These are phyloP conservation scores for Cheumatopsyche charites DNA, from an alignment of 1,140 invertebrate genomes.

Conservation along the genomic window DNA sequence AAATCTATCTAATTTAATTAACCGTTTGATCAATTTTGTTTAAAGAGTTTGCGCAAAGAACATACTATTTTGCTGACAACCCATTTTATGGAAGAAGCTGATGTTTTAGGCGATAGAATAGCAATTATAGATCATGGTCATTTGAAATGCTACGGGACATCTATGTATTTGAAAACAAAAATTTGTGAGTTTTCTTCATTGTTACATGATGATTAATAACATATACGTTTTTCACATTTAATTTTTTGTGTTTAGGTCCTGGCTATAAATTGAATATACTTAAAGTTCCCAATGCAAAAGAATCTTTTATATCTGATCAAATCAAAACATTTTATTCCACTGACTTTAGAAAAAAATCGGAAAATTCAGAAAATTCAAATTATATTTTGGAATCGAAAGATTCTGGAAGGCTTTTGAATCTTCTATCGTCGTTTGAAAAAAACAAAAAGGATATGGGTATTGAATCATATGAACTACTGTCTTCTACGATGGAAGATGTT, in stretches of 20 bases:
- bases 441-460: conserved; percentile 61
- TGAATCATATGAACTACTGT: conserved; percentile 64
- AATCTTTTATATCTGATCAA: conserved; percentile 44
- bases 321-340: conserved; percentile 51
- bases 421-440: conserved; percentile 64
- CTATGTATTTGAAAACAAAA: conserved; percentile 63
- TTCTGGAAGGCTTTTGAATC: conserved; percentile 1
- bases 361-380: neutral
- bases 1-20: too few species aligned
- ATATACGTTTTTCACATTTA: neutral
- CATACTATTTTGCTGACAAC: conserved; percentile 92
- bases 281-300: neutral
- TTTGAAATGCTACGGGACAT: conserved; percentile 70
- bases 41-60: conserved; percentile 59
- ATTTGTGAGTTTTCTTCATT: conserved; percentile 52
- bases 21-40: conserved; percentile 49
- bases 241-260: conserved; percentile 48
- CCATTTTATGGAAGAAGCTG: conserved; percentile 98
- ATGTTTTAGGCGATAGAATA: conserved; percentile 90
- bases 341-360: neutral
- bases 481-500: conserved; percentile 75
- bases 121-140: conserved; percentile 87
- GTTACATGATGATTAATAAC: too few species aligned
- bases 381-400: neutral
- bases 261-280: conserved; percentile 50